These are phyloP conservation scores for Drosophila funebris DNA, from an alignment of 1,140 invertebrate species.

Conservation along the genomic window DNA sequence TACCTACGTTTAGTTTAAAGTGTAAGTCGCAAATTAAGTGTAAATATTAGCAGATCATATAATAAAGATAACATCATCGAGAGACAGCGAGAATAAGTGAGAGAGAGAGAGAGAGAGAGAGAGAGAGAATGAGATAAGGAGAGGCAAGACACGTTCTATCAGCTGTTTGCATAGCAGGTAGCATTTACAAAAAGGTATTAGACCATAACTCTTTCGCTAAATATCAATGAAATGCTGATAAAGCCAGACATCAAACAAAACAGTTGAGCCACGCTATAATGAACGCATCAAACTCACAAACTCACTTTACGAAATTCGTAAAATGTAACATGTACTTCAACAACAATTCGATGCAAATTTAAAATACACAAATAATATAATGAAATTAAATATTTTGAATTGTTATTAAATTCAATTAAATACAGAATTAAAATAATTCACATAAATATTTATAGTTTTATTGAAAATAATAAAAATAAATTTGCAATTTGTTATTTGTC, in stretches of 20 bases:
- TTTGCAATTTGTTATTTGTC: too few relatives aligned
- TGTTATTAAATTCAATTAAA: too few relatives aligned
- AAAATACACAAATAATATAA: neutral
- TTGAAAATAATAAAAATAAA: too few relatives aligned
- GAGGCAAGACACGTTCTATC: neutral
- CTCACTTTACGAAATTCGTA: neutral
- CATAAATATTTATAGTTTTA: too few relatives aligned
- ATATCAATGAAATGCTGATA: constrained; percentile 16
- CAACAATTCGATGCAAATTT: too few relatives aligned
- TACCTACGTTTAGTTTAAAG: constrained; percentile 16
- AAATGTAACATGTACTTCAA: too few relatives aligned
- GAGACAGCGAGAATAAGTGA: neutral
- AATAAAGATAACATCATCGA: neutral
- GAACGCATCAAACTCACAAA: neutral
- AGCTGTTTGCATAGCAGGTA: constrained; percentile 14
- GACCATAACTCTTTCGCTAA: constrained; percentile 5
- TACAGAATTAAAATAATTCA: neutral
- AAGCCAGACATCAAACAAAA: neutral
- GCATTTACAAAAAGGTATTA: constrained; percentile 5
- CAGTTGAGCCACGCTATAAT: neutral
- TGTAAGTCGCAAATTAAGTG: constrained; percentile 20
- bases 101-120: neutral
- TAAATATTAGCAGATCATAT: constrained; percentile 18
- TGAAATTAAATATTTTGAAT: too few relatives aligned
- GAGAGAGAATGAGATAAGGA: neutral